Percentiles rank a stretch among this genome's conserved stretches.
phyloP scores from a whole-genome alignment of 2,113 vertebrate genomes.

The Nothoprocta pentlandii region DNA sequence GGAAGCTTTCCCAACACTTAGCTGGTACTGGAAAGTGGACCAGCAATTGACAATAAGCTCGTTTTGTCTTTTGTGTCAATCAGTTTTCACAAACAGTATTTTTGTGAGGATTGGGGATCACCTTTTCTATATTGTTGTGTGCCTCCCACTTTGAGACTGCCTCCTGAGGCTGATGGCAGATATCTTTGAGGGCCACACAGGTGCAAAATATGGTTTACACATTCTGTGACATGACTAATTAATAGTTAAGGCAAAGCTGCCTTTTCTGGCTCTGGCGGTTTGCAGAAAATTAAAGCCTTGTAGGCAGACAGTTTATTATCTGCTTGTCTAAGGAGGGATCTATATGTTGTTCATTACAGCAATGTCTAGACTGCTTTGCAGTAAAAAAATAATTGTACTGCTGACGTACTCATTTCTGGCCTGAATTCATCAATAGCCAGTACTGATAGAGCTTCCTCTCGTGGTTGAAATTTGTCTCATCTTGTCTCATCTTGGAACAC shows the following conservation, averaged over 20 bases:
- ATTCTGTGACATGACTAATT: neutral
- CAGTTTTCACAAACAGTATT: neutral
- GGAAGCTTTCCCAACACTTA: neutral
- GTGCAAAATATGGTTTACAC: neutral
- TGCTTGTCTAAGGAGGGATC: neutral
- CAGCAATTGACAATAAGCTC: neutral
- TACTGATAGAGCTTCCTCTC: rapidly evolving
- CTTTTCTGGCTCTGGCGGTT: neutral
- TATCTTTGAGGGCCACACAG: neutral
- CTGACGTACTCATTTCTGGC: neutral
- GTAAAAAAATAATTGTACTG: neutral
- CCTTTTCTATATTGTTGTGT: neutral
- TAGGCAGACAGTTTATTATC: neutral
- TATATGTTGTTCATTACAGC: neutral
- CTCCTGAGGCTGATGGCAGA: neutral
- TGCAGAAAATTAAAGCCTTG: neutral
- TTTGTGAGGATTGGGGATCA: neutral
- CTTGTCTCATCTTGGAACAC: neutral
- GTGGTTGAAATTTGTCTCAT: neutral
- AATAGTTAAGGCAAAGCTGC: neutral
- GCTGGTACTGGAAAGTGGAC: neutral
- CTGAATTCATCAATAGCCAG: neutral
- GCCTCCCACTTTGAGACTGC: neutral
- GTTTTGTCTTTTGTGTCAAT: neutral
- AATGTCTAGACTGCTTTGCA: neutral